Conservation (phyloP, 35 echinoderm and acorn worm species). For the Chiridota heheva region DNA sequence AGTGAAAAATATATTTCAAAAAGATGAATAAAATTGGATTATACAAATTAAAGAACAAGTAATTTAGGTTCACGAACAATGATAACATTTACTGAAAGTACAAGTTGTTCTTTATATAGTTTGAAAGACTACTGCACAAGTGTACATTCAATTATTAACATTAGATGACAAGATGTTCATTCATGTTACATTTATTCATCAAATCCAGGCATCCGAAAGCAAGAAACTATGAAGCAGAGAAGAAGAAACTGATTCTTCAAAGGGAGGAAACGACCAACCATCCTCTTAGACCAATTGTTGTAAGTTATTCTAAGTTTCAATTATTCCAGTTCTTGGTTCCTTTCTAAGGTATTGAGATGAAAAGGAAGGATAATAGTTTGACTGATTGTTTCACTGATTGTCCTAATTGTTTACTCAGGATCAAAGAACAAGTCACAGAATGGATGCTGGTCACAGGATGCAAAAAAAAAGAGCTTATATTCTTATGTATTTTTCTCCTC, state of each 20-base stretch:
- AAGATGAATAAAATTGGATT: no score
- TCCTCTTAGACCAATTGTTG: slow-evolving; percentile 89
- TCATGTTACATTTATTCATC: not conserved
- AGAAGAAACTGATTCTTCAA: slow-evolving; percentile 25
- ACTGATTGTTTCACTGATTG: not conserved
- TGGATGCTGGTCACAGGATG: not conserved
- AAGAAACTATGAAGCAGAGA: slow-evolving; percentile 76
- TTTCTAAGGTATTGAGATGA: not conserved
- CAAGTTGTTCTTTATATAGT: no score
- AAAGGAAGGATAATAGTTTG: not conserved
- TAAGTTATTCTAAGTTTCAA: slow-evolving; percentile 22
- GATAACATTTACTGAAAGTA: no score
- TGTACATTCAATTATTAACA: no score
- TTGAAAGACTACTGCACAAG: no score
- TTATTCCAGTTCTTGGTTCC: not conserved
- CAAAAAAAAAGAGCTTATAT: not conserved
- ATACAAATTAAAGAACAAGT: no score
- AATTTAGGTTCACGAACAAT: no score
- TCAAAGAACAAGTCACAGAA: no score
- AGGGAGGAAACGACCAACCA: slow-evolving; percentile 67
- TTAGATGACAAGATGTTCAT: no score
- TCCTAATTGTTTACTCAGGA: not conserved
- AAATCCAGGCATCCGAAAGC: slow-evolving; percentile 55
- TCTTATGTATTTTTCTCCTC: not conserved
- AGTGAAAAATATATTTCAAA: no score